These are phyloP conservation scores for Polylopha cassiicola DNA, from an alignment of 2,888 invertebrate genomes.

Conservation along the genomic window DNA sequence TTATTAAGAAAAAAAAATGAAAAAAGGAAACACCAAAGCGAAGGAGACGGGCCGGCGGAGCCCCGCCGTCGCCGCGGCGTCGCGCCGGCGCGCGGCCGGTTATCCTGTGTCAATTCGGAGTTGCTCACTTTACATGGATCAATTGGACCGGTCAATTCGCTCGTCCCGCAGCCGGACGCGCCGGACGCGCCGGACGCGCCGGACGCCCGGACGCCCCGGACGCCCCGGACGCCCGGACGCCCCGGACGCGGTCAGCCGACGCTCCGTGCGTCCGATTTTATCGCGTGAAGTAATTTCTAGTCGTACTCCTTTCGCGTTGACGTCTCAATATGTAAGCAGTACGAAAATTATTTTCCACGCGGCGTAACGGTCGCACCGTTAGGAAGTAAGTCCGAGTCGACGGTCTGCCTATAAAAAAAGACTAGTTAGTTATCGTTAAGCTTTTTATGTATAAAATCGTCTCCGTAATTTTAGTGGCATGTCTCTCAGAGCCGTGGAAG, in stretches of 20 bases:
- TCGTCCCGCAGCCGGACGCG: slow-evolving; percentile 28
- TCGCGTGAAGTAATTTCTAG: slow-evolving; percentile 59
- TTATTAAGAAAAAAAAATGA: slow-evolving; percentile 23
- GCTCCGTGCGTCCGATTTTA: slow-evolving; percentile 23
- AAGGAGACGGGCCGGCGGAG: slow-evolving; percentile 30
- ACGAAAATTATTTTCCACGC: slow-evolving; percentile 65
- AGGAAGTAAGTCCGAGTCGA: slow-evolving; percentile 50
- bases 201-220: slow-evolving; percentile 18
- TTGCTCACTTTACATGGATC: slow-evolving; percentile 53
- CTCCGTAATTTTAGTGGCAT: slow-evolving; percentile 55
- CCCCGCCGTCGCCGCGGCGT: slow-evolving; percentile 21
- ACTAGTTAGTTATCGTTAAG: slow-evolving; percentile 72
- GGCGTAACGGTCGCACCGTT: slow-evolving; percentile 39
- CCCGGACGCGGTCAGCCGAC: slow-evolving; percentile 19
- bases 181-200: too few species aligned
- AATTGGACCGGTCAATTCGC: slow-evolving; percentile 53
- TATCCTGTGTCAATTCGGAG: slow-evolving; percentile 44
- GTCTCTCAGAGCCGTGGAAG: slow-evolving; percentile 48
- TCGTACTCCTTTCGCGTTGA: slow-evolving; percentile 74
- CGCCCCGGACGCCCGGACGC: too few species aligned
- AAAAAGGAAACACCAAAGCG: slow-evolving; percentile 28
- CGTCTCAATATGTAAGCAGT: slow-evolving; percentile 69
- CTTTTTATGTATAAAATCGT: slow-evolving; percentile 54
- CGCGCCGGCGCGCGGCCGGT: slow-evolving; percentile 29
- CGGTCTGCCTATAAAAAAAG: slow-evolving; percentile 65